Conservation (phyloP, 2,113 vertebrate genomes). For the Tragelaphus scriptus region DNA sequence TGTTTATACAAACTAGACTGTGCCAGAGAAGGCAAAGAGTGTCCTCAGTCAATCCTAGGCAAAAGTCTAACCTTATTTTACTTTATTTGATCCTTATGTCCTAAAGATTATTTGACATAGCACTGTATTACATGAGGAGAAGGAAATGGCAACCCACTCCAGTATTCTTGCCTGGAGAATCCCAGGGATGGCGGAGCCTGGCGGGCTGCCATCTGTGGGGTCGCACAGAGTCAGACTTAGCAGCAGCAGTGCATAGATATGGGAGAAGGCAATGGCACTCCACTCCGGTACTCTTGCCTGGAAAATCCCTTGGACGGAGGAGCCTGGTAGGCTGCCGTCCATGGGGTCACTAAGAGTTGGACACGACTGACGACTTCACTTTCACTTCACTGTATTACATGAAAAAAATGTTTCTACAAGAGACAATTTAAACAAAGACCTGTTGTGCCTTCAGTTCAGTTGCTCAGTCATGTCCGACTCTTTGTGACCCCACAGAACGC, state of each 20-base stretch:
- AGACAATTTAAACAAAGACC: background rate
- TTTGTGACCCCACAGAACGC: accelerated
- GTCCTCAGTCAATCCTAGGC: background rate
- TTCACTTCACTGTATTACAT: background rate
- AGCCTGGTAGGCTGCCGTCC: too few relatives aligned
- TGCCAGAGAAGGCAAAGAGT: background rate
- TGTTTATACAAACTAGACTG: background rate
- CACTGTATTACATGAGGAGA: background rate
- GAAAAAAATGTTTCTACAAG: background rate
- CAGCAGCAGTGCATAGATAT: too few relatives aligned
- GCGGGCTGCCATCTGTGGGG: too few relatives aligned
- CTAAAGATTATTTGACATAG: background rate
- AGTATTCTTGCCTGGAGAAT: too few relatives aligned
- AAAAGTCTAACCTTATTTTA: background rate
- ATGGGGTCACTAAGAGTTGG: too few relatives aligned
- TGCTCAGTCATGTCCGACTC: accelerated
- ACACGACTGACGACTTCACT: too few relatives aligned
- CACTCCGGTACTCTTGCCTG: too few relatives aligned
- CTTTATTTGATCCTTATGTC: background rate
- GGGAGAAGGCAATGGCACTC: too few relatives aligned
- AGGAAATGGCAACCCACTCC: too few relatives aligned
- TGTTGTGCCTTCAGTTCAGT: background rate
- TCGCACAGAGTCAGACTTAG: too few relatives aligned
- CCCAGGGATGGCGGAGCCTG: too few relatives aligned
- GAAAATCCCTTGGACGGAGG: too few relatives aligned